Base-by-base conservation (phyloP, 2,888 invertebrate species). In the Drosophila ustulata region DNA sequence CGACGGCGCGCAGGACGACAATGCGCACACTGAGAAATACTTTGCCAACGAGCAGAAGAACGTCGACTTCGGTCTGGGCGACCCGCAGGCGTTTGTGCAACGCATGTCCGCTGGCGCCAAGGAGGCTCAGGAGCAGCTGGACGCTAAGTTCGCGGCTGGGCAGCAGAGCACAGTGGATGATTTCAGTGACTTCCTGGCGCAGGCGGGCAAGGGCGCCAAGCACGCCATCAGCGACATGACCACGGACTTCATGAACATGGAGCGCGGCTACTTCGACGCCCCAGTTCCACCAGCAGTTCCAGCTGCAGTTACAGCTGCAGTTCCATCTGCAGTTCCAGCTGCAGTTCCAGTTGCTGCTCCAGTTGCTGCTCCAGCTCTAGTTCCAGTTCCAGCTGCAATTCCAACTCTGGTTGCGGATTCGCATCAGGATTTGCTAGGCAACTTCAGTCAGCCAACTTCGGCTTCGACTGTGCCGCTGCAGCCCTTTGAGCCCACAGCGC, bases 161-260 rank as follows among this genome's bases (percentile, higher is more conserved):
- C 37, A 37, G 37, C 81, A 89, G 46, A 78, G 82, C 32, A 67
- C 76, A 3, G 37, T 37, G 4, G 88, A 89, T 37, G 90, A 91
- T 11, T 82, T 91, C 23, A 89, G 86, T 4, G 90, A 90, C 46
- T 90, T 90, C 26, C 64, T 91, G 0, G 49, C 78, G 30, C 81
- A 88, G 50, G 64, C 79, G 3, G 76, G 78, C 47, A 71, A 89
- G 47, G 66, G 65, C 3, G 66, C 65, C 11, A 89, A 89, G 47
- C 88, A 90, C 50, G 87, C 80, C 51, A 80, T 91, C 56, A 70
- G 88, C n/a, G 75, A 78, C 18, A 25, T 87, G 62, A 91, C 91
- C 51, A 77, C 67, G 47, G 92, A 91, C 63, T 91, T 91, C 41
- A 91, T 91, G 91, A 90, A 90, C 56, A 88, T 89, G 9, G 92